phyloP scores from a whole-genome alignment of 2,888 invertebrate species.

The Rapana venosa region DNA sequence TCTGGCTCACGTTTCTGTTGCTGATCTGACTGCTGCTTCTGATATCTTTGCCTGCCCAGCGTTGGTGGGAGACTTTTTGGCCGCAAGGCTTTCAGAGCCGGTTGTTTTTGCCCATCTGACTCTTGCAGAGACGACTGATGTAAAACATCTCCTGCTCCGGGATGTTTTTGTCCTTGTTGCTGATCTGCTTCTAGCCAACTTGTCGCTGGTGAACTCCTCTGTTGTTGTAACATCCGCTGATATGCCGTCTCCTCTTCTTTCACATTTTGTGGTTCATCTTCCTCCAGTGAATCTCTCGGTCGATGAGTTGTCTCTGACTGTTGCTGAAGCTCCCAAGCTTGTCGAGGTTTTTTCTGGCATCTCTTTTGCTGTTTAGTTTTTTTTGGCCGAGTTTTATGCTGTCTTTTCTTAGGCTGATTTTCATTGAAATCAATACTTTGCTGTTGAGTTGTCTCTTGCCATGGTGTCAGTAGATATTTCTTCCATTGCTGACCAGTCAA shows the following conservation, averaged over 20 bases:
- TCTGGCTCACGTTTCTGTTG: background rate
- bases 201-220: background rate
- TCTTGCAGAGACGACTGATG: background rate
- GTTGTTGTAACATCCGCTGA: background rate
- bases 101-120: background rate
- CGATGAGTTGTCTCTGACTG: too few relatives aligned
- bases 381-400: background rate
- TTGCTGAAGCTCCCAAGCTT: background rate
- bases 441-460: background rate
- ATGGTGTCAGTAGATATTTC: background rate
- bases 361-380: background rate
- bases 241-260: background rate
- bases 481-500: background rate
- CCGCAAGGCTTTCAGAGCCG: background rate
- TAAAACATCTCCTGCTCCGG: background rate
- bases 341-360: background rate
- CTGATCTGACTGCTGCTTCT: background rate
- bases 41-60: background rate
- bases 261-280: background rate
- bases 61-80: background rate
- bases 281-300: background rate
- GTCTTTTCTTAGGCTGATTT: background rate
- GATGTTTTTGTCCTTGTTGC: background rate
- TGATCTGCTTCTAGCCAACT: background rate
- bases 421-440: background rate